Evolutionary conservation across 2,888 invertebrate species (phyloP), one percentile per base, ranked within the genome.

Genomic region (Resseliella maxima): DNA sequence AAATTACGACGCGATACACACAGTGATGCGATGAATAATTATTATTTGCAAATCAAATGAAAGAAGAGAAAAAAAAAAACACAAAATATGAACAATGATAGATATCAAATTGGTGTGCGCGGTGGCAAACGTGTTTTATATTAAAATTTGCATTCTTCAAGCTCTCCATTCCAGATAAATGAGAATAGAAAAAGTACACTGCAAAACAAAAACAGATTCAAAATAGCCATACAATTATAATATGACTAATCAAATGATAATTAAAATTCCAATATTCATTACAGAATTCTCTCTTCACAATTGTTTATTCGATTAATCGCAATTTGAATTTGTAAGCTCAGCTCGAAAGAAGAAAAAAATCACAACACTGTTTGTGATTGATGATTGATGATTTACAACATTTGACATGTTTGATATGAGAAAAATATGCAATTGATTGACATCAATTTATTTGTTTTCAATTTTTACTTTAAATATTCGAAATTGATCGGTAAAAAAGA

Each of bases 251-350:
- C 72, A 35, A 0, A 35, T 18, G 72, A 72, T 31, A 72, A 72
- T 72, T 72, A 35, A 72, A 72, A 72, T 31, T 72, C 72, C 18
- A 72, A 72, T 72, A 72, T 31, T 72, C 31, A 31, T 12, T 72
- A 72, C 35, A 35, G 72, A n/a, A 72, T 72, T 72, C 18, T 31
- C 10, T 72, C 31, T 72, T 15, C 31, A 31, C 72, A 72, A n/a
- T n/a, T n/a, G n/a, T n/a, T n/a, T n/a, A n/a, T n/a, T n/a, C n/a
- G n/a, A n/a, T n/a, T n/a, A n/a, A n/a, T n/a, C 72, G 72, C 15
- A 31, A 72, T 72, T 72, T 35, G 35, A 12, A 41, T 41, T 12
- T 12, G 12, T 5, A 41, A 41, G 41, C 41, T 41, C 41, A 5
- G 41, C 5, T 41, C 12, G 41, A 41, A 41, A 8, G 6, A 8